phyloP scores from a whole-genome alignment of 2,113 vertebrate genomes.

The Dicrurus megarhynchus region DNA sequence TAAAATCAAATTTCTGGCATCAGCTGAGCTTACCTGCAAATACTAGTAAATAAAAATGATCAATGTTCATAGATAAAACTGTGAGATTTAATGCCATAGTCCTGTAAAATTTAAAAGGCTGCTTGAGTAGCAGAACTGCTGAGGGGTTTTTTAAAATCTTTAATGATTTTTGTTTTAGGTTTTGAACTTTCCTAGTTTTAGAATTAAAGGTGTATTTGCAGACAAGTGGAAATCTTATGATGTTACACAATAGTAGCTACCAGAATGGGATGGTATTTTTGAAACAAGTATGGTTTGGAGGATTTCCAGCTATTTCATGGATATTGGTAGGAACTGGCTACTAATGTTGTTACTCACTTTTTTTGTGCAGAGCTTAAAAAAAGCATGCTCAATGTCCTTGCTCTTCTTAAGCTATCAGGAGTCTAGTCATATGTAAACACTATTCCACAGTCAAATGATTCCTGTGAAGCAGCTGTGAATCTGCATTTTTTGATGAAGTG shows the following conservation, averaged over 20 bases:
- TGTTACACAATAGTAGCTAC: not conserved
- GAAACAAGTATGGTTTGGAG: not conserved
- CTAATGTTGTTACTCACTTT: not conserved
- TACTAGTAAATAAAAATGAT: not conserved
- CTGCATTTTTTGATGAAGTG: not conserved
- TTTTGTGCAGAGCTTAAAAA: not conserved
- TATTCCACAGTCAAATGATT: not conserved
- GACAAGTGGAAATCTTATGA: not conserved
- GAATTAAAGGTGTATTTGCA: not conserved
- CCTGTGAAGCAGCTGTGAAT: not conserved
- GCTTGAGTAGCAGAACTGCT: not conserved
- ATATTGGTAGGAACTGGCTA: not conserved
- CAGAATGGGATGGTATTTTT: not conserved
- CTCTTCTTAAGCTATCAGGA: not conserved
- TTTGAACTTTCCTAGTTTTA: not conserved
- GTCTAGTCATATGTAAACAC: not conserved
- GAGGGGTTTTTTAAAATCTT: fast-evolving
- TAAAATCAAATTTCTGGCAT: not conserved
- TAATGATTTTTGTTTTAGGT: not conserved
- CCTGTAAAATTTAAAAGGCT: not conserved
- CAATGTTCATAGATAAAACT: not conserved
- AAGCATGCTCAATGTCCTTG: not conserved
- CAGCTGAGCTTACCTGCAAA: not conserved
- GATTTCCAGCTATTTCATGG: not conserved
- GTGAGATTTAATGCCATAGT: not conserved